Conservation (phyloP, 2,113 vertebrate species). For the Boulengeromyrus knoepffleri region DNA sequence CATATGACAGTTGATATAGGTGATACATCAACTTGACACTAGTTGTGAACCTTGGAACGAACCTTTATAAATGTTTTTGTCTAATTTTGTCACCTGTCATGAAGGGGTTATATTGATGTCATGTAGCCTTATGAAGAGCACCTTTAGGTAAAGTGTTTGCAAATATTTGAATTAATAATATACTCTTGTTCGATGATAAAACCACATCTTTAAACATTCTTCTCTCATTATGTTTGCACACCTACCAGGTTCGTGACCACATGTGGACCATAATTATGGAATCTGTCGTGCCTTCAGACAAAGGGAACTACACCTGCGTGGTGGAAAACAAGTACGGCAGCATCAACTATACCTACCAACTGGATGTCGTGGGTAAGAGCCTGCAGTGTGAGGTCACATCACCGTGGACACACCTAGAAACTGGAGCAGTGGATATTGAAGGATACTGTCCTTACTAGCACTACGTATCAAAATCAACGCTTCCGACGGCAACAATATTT, state of each 20-base stretch:
- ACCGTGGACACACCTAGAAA: not conserved
- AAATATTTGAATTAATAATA: not conserved
- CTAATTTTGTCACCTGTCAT: not conserved
- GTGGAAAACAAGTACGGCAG: slow-evolving; percentile 81
- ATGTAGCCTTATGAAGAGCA: not conserved
- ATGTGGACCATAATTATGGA: slow-evolving; percentile 92
- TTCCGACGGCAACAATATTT: not conserved
- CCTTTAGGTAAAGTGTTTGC: not conserved
- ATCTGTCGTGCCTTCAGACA: slow-evolving; percentile 80
- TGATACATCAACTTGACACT: not conserved
- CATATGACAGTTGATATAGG: not conserved
- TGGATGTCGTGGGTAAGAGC: slow-evolving; percentile 81
- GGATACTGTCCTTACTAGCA: no score
- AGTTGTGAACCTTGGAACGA: not conserved
- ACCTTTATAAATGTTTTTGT: not conserved
- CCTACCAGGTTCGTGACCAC: slow-evolving; percentile 72
- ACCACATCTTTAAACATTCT: not conserved
- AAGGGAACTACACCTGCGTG: slow-evolving; percentile 89
- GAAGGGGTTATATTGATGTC: not conserved
- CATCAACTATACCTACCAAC: slow-evolving; percentile 83
- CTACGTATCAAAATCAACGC: not conserved
- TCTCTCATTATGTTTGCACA: not conserved
- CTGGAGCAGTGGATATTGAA: not conserved
- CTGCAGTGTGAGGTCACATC: not conserved
- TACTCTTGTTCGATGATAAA: not conserved